phyloP scores from a whole-genome alignment of 1,140 invertebrate species.

The Marisa cornuarietis region DNA sequence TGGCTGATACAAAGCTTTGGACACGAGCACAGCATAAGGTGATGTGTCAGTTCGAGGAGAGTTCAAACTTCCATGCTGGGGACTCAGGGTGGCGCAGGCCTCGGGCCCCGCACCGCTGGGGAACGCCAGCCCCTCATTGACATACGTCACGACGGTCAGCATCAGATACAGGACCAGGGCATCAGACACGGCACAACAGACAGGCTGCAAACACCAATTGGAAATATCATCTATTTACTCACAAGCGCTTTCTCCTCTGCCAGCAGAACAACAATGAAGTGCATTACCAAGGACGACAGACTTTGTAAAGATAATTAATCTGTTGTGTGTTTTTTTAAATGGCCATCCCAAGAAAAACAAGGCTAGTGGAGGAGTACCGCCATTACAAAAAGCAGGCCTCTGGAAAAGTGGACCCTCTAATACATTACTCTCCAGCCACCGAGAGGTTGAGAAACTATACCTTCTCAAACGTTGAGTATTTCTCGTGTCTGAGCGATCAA shows the following conservation, averaged over 20 bases:
- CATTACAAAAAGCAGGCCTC: too few species aligned
- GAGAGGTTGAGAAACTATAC: too few species aligned
- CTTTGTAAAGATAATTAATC: not conserved
- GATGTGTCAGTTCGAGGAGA: not conserved
- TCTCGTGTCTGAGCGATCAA: too few species aligned
- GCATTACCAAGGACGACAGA: not conserved
- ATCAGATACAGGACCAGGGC: not conserved
- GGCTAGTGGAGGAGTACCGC: too few species aligned
- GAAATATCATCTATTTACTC: not conserved
- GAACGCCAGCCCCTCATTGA: not conserved
- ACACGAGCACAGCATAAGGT: conserved; percentile 27
- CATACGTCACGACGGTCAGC: not conserved
- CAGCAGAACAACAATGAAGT: not conserved
- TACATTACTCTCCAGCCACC: too few species aligned
- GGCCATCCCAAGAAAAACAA: too few species aligned
- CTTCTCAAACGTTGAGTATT: too few species aligned
- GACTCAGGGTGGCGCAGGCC: conserved; percentile 19
- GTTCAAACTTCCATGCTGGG: conserved; percentile 4
- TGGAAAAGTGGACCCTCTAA: too few species aligned
- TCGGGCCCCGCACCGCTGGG: not conserved
- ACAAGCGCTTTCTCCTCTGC: not conserved
- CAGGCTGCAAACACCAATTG: not conserved
- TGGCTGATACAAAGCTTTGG: conserved; percentile 14
- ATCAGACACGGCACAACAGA: not conserved
- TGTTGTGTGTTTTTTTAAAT: not conserved